These are phyloP conservation scores for Drosophila ficusphila DNA, from an alignment of 1,140 invertebrate species.

Conservation along the genomic window DNA sequence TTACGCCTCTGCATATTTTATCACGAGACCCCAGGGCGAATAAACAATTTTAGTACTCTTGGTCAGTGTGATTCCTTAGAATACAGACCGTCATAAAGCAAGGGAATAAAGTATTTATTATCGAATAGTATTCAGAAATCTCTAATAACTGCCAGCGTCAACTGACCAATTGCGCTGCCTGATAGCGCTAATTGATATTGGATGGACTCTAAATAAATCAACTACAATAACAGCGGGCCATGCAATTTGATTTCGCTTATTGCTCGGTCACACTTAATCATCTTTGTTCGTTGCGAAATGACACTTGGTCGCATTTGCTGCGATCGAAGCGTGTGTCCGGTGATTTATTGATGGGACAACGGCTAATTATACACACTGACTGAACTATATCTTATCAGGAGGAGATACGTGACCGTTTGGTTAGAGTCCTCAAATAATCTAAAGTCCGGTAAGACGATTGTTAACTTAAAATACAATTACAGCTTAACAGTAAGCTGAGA, in stretches of 20 bases:
- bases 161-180: constrained; percentile 47
- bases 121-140: constrained; percentile 52
- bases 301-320: constrained; percentile 12
- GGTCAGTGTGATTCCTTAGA: constrained; percentile 62
- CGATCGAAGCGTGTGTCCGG: constrained; percentile 28
- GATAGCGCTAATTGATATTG: constrained; percentile 59
- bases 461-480: not conserved
- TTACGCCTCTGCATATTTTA: constrained; percentile 35
- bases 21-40: constrained; percentile 5
- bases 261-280: constrained; percentile 31
- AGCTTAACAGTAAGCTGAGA: not conserved
- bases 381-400: constrained; percentile 17
- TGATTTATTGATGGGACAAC: constrained; percentile 20
- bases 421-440: not conserved
- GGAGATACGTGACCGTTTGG: not conserved
- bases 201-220: constrained; percentile 42
- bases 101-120: constrained; percentile 26
- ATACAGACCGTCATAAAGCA: not conserved
- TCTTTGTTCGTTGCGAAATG: constrained; percentile 31
- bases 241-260: constrained; percentile 46
- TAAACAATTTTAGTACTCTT: constrained; percentile 13
- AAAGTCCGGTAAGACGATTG: not conserved
- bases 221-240: constrained; percentile 1
- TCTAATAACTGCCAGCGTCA: constrained; percentile 52
- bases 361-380: constrained; percentile 12